A percentile compares a stretch with the other conserved stretches of the same genome.
These are phyloP conservation scores for Pteropus alecto DNA, from an alignment of 2,113 vertebrate species.

Conservation along the genomic window DNA sequence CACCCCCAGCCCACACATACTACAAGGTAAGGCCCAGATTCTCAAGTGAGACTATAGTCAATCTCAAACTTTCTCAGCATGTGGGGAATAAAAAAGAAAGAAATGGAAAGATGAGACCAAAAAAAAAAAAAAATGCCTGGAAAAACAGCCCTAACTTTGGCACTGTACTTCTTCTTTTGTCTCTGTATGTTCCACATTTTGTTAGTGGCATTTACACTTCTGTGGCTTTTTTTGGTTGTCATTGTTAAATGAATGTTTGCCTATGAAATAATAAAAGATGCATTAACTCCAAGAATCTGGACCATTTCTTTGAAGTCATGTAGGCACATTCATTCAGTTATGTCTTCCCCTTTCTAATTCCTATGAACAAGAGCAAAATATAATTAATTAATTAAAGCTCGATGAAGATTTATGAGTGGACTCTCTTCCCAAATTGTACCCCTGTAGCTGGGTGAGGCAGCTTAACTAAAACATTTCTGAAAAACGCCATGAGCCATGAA, in stretches of 20 bases:
- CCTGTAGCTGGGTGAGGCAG: background rate
- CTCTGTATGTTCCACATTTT: background rate
- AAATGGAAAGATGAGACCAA: background rate
- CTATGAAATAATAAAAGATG: slow-evolving; percentile 24
- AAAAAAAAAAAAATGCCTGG: background rate
- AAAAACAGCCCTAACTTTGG: background rate
- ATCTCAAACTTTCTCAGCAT: background rate
- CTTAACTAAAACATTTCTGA: slow-evolving; percentile 55
- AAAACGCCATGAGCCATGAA: slow-evolving; percentile 60
- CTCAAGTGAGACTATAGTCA: background rate
- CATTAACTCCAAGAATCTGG: background rate
- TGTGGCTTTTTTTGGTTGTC: background rate
- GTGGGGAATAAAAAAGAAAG: background rate
- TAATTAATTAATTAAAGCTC: slow-evolving; percentile 21
- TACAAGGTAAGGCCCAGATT: background rate
- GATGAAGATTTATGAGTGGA: slow-evolving; percentile 33
- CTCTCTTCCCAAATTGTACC: slow-evolving; percentile 11
- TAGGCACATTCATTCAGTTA: background rate
- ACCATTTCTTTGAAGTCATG: background rate
- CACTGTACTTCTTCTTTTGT: background rate
- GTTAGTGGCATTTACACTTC: background rate
- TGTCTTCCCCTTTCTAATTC: background rate
- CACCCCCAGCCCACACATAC: background rate
- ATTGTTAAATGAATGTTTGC: background rate
- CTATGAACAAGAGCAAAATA: background rate